Conservation (phyloP, 1,140 invertebrate genomes). For the Cotesia glomerata region DNA sequence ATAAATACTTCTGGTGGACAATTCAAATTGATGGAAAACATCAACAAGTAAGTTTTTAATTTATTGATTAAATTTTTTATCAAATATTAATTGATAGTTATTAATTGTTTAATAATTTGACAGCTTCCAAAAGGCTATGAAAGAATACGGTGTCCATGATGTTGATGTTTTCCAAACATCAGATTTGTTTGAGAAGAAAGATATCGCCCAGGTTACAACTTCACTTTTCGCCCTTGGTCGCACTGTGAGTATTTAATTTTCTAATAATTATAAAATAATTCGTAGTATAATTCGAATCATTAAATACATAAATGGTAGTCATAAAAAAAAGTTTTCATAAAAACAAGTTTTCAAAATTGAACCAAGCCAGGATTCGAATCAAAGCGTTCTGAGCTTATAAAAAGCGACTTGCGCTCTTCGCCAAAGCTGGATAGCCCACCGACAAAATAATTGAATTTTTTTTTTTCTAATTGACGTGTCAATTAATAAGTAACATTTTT, state of each 20-base stretch:
- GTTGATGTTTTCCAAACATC: conserved; percentile 93
- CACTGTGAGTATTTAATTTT: conserved; percentile 69
- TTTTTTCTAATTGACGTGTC: not conserved
- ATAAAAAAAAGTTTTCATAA: not conserved
- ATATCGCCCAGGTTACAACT: conserved; percentile 86
- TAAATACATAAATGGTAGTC: not conserved
- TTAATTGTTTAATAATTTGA: conserved; percentile 1
- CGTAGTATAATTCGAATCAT: too few relatives aligned
- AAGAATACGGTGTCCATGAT: conserved; percentile 86
- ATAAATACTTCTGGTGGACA: conserved; percentile 86
- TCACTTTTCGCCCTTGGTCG: conserved; percentile 89
- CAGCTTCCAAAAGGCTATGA: conserved; percentile 88
- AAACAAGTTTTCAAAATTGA: not conserved
- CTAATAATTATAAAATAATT: not conserved
- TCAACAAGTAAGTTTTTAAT: conserved; percentile 73
- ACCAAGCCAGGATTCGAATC: too few relatives aligned
- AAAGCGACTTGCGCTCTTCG: too few relatives aligned
- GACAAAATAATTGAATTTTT: too few relatives aligned
- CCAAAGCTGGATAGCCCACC: too few relatives aligned
- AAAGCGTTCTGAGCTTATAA: too few relatives aligned
- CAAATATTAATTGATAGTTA: not conserved
- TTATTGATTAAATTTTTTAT: not conserved
- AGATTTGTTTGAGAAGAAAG: conserved; percentile 92
- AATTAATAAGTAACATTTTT: conserved; percentile 20
- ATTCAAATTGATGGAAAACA: conserved; percentile 95